These are phyloP conservation scores for Scolanthus callimorphus DNA, from an alignment of 92 coral and sea anemone genomes.

Conservation along the genomic window DNA sequence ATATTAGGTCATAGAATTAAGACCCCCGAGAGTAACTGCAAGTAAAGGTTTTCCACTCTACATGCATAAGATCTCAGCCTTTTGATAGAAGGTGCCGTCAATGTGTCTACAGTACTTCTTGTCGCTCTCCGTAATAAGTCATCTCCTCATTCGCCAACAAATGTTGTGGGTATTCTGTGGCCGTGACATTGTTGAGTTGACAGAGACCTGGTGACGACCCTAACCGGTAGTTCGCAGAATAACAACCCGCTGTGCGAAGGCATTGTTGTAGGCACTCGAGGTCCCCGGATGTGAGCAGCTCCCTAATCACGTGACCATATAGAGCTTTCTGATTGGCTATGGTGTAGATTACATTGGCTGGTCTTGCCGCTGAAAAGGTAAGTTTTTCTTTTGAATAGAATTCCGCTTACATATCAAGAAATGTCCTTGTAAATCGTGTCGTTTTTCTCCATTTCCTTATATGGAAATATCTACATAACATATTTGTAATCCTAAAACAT, in stretches of 20 bases:
- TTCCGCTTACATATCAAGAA: too few species aligned
- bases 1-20: too few species aligned
- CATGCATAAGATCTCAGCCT: too few species aligned
- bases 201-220: slow-evolving; percentile 7
- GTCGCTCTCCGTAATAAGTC: slow-evolving; percentile 18
- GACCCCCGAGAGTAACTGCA: too few species aligned
- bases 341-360: slow-evolving; percentile 4
- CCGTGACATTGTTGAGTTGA: slow-evolving; percentile 31
- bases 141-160: slow-evolving; percentile 4
- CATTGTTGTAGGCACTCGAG: slow-evolving; percentile 18
- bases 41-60: too few species aligned
- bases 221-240: slow-evolving; percentile 9
- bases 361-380: background rate
- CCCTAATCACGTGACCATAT: slow-evolving; percentile 23
- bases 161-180: slow-evolving; percentile 22
- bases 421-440: too few species aligned
- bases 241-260: slow-evolving; percentile 16
- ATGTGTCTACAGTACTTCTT: too few species aligned
- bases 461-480: too few species aligned
- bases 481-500: too few species aligned
- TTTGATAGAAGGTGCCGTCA: too few species aligned
- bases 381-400: too few species aligned
- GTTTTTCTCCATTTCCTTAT: too few species aligned
- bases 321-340: slow-evolving; percentile 6
- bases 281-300: background rate